A percentile compares a stretch with the other conserved stretches of the same genome.
phyloP scores from a whole-genome alignment of 2,797 vertebrate species.

The Sarcoramphus papa region DNA sequence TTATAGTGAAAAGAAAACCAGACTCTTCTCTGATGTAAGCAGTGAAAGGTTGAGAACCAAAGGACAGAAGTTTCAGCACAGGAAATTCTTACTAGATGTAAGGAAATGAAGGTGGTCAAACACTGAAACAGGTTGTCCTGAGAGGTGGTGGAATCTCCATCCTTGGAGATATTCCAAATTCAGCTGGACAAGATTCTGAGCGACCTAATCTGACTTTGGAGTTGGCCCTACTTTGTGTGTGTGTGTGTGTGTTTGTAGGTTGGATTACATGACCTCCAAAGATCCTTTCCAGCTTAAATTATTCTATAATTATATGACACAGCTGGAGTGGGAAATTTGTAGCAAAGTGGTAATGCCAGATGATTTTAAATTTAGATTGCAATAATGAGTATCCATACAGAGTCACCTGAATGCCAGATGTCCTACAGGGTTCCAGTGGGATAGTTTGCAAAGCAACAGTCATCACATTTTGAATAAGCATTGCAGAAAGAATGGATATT shows the following conservation, averaged over 20 bases:
- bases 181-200: background rate
- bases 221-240: background rate
- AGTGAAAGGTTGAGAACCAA: background rate
- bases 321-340: conserved; percentile 11
- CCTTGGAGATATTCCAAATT: background rate
- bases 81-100: background rate
- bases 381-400: background rate
- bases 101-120: background rate
- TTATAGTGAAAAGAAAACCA: background rate
- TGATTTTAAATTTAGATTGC: background rate
- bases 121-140: background rate
- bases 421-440: background rate
- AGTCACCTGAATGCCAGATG: conserved; percentile 21
- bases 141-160: background rate
- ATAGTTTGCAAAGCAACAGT: background rate
- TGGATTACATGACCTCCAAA: background rate
- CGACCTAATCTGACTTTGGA: background rate
- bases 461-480: background rate
- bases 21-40: background rate
- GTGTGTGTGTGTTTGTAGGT: background rate
- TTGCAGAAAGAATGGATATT: conserved; percentile 4
- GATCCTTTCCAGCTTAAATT: background rate
- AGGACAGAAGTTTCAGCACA: background rate
- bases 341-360: background rate
- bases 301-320: background rate